Evolutionary conservation across 2,888 invertebrate genomes (phyloP).

Genomic region (Alsophila aescularia): DNA sequence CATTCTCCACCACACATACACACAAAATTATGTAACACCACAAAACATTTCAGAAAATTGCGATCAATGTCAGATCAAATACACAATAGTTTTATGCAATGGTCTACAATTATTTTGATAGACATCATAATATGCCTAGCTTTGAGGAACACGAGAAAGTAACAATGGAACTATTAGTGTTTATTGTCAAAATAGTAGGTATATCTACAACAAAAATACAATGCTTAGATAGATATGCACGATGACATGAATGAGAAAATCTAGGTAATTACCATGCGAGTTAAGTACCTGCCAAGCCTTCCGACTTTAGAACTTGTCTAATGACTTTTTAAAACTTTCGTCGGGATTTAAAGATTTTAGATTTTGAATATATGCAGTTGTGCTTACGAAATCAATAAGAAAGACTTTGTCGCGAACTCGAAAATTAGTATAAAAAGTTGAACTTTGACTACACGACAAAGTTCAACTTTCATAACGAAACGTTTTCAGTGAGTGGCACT

Average conservation of each 20-base stretch:
- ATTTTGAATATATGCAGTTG: not conserved
- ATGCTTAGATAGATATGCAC: constrained; percentile 1
- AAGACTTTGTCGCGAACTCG: not conserved
- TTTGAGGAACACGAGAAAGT: constrained; percentile 36
- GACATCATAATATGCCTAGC: constrained; percentile 36
- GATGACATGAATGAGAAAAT: constrained; percentile 4
- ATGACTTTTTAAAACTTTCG: not conserved
- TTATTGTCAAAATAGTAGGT: constrained; percentile 44
- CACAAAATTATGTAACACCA: constrained; percentile 6
- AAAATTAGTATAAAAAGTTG: too few relatives aligned
- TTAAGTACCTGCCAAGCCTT: constrained; percentile 2
- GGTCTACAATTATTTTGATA: constrained; percentile 49
- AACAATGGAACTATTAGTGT: constrained; percentile 48
- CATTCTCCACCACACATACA: constrained; percentile 2
- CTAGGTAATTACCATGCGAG: constrained; percentile 5
- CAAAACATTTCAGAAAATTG: constrained; percentile 37
- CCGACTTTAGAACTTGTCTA: not conserved
- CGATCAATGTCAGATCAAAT: constrained; percentile 58
- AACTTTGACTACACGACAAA: too few relatives aligned
- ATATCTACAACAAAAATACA: constrained; percentile 34
- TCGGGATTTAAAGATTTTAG: not conserved
- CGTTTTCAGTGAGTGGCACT: too few relatives aligned
- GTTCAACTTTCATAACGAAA: too few relatives aligned
- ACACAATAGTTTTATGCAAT: constrained; percentile 66
- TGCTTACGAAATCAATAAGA: not conserved